Conservation (phyloP, 2,888 invertebrate species). For the Euplexia lucipara region DNA sequence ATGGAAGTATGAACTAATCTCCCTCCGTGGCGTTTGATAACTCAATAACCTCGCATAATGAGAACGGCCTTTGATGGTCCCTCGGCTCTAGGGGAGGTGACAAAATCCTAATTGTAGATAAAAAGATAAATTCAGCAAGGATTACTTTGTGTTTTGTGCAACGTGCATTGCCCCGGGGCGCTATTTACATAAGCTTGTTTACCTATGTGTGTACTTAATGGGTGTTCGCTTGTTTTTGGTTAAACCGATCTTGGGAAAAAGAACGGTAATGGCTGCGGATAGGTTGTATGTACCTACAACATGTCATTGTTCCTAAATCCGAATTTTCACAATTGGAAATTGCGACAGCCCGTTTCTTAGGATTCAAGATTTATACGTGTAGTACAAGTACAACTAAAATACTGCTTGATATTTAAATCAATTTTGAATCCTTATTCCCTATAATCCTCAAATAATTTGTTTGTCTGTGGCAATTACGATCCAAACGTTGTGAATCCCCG, state of each 20-base stretch:
- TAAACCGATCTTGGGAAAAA: conserved; percentile 26
- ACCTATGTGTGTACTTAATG: conserved; percentile 46
- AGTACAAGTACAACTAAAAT: no score
- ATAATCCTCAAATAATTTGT: background rate
- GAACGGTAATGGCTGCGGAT: conserved; percentile 15
- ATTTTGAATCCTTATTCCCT: background rate
- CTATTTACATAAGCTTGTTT: conserved; percentile 65
- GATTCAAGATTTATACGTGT: no score
- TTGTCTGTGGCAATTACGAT: conserved; percentile 19
- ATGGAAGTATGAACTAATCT: conserved; percentile 91
- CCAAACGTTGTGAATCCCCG: conserved; percentile 10
- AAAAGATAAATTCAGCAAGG: conserved; percentile 88
- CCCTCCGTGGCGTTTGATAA: conserved; percentile 88
- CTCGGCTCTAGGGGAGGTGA: conserved; percentile 79
- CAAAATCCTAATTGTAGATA: conserved; percentile 91
- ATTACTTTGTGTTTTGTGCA: conserved; percentile 72
- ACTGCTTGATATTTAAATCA: no score
- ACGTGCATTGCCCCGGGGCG: conserved; percentile 67
- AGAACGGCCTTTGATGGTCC: conserved; percentile 86
- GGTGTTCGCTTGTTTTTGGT: conserved; percentile 43
- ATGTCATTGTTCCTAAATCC: no score
- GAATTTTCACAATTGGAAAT: no score
- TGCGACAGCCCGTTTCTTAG: no score
- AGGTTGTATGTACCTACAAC: no score
- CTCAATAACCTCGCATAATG: conserved; percentile 90